Evolutionary conservation across 2,888 invertebrate species (phyloP).

Genomic region (Hypselothyrea guttata): DNA sequence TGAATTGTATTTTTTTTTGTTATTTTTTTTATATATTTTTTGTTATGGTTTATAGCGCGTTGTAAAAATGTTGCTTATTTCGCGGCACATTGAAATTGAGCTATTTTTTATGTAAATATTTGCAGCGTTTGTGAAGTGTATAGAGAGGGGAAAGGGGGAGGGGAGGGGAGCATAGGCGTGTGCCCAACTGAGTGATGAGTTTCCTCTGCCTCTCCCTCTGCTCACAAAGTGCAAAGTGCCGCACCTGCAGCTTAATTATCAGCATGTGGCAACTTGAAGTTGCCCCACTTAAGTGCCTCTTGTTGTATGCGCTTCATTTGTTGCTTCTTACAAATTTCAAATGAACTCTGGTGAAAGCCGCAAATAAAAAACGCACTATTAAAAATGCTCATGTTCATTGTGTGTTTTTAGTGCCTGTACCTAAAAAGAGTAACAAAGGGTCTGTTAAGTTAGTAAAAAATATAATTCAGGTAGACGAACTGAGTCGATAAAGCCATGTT

Average conservation of each 20-base stretch:
- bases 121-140: not conserved
- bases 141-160: not conserved
- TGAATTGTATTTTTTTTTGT: not conserved
- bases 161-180: slow-evolving; percentile 15
- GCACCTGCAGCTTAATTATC: slow-evolving; percentile 51
- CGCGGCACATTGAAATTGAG: slow-evolving; percentile 42
- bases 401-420: too few species aligned
- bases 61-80: slow-evolving; percentile 15
- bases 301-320: slow-evolving; percentile 43
- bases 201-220: slow-evolving; percentile 19
- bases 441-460: too few species aligned
- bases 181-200: slow-evolving; percentile 43
- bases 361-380: not conserved
- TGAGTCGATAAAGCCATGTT: too few species aligned
- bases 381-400: slow-evolving; percentile 8
- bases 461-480: too few species aligned
- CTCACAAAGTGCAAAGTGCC: slow-evolving; percentile 19
- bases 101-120: slow-evolving; percentile 56
- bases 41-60: slow-evolving; percentile 25
- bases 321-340: slow-evolving; percentile 49
- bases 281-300: slow-evolving; percentile 40
- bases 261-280: slow-evolving; percentile 45
- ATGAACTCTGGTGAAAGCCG: slow-evolving; percentile 42
- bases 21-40: slow-evolving; percentile 1
- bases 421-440: too few species aligned